Evolutionary conservation across 2,888 invertebrate genomes (phyloP).

Genomic region (Epistrophe grossulariae): DNA sequence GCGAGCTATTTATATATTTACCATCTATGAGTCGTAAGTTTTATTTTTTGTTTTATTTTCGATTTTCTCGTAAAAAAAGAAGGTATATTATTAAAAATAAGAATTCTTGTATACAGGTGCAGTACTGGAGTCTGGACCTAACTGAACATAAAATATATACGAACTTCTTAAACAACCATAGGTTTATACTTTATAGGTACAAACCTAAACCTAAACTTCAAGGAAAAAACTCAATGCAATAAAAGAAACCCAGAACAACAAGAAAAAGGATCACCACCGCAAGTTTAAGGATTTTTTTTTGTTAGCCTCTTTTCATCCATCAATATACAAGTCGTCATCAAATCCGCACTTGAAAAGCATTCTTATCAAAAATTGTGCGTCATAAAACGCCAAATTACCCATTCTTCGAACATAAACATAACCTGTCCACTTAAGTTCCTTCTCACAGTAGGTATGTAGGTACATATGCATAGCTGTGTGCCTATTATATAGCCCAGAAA

Average conservation of each 20-base stretch:
- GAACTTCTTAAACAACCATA: neutral
- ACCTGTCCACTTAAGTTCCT: slow-evolving; percentile 72
- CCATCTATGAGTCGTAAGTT: neutral
- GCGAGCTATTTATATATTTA: neutral
- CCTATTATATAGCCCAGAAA: slow-evolving; percentile 14
- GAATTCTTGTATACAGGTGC: slow-evolving; percentile 1
- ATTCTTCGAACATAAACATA: slow-evolving; percentile 68
- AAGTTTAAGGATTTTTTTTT: neutral
- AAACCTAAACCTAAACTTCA: too few relatives aligned
- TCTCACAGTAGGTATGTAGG: neutral
- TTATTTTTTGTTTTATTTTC: neutral
- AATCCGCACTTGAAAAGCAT: slow-evolving; percentile 58
- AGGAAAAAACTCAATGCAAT: slow-evolving; percentile 6
- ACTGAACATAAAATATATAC: slow-evolving; percentile 1
- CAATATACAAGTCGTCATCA: slow-evolving; percentile 1
- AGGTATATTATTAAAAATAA: neutral
- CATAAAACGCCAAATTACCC: slow-evolving; percentile 67
- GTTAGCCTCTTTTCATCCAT: neutral
- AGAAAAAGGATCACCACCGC: slow-evolving; percentile 22
- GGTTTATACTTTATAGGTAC: neutral
- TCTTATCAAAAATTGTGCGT: slow-evolving; percentile 50
- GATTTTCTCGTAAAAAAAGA: slow-evolving; percentile 10
- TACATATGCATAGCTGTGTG: neutral
- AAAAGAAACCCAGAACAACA: slow-evolving; percentile 28
- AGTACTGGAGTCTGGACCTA: neutral